Base-by-base conservation (phyloP, 1,140 invertebrate genomes). In the Brachionus paranguensis region DNA sequence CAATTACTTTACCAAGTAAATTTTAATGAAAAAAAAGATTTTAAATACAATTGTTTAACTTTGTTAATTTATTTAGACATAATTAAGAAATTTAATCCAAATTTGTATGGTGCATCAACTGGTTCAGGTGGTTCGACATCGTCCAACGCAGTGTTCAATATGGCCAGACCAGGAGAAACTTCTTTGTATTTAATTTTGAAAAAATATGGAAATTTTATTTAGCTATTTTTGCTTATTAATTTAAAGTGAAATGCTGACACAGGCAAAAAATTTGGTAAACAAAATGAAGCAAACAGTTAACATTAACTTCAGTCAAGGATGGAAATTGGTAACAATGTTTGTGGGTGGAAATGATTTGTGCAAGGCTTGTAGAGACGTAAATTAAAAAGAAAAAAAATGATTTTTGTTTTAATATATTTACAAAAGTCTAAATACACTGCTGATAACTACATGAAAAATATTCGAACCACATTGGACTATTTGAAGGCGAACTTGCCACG, bases 291-390 rank as follows among this genome's bases (percentile, higher is more conserved):
- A 88, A n/a, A 91, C 93, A 74, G 89, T 88, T 0, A 91, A 89
- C 20, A 85, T 90, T 10, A 87, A 90, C 79, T 87, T 88, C 72
- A 83, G 88, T 27, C 88, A 92, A 20, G 86, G 89, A 72, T 94
- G 93, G 93, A 94, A 94, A 91, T 74, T 93, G 88, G 90, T 95
- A 14, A 95, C 94, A 0, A 90, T 95, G 14, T 93, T 95, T 86
- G 93, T 95, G 83, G 94, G 94, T 37, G 68, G 93, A 55, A 95
- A 95, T 87, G 94, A 95, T 87, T 91, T 95, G 14, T 95, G 94
- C 87, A 93, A 93, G 0, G 93, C 92, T 0, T 93, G 94, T 85
- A 74, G 86, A 8, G 86, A 89, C 20, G 65, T 78, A 85, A 88
- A 33, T 37, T 14, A 37, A 37, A 37, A 37, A 37, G 5, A 37